Conservation (phyloP, 1,140 invertebrate genomes). For the Drosophila punjabiensis region DNA sequence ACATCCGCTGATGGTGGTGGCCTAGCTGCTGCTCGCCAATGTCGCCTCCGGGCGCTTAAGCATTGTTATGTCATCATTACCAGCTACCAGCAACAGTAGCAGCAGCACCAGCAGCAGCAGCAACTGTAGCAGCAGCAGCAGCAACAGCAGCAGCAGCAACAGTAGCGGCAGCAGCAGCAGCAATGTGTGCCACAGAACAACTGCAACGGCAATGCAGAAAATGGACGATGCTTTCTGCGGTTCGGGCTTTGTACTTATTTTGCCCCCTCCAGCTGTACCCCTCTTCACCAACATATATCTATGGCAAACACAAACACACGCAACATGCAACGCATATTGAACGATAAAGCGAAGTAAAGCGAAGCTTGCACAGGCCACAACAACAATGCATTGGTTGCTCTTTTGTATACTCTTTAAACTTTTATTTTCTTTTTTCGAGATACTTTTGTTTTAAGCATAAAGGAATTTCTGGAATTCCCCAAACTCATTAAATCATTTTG, state of each 20-base stretch:
- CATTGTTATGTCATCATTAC: constrained; percentile 83
- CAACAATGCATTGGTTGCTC: constrained; percentile 31
- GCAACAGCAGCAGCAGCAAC: constrained; percentile 48
- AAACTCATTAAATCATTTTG: not conserved
- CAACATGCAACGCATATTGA: constrained; percentile 52
- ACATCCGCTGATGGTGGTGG: constrained; percentile 59
- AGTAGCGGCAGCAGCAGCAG: constrained; percentile 37
- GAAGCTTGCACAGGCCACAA: constrained; percentile 35
- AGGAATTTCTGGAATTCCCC: not conserved
- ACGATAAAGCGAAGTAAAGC: constrained; percentile 55
- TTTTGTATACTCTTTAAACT: constrained; percentile 13
- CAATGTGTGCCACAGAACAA: constrained; percentile 52
- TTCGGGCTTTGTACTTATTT: constrained; percentile 60
- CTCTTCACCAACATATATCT: constrained; percentile 2
- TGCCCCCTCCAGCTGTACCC: constrained; percentile 1
- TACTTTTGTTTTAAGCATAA: not conserved
- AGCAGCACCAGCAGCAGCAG: constrained; percentile 14
- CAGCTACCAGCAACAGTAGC: constrained; percentile 56
- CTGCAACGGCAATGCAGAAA: constrained; percentile 46
- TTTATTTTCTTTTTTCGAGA: not conserved
- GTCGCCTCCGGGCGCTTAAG: constrained; percentile 74
- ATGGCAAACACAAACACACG: constrained; percentile 10
- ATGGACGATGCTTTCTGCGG: constrained; percentile 58
- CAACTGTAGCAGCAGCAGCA: constrained; percentile 7
- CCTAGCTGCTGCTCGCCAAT: constrained; percentile 53